Evolutionary conservation across 2,797 vertebrate species (phyloP).

Genomic region (Falco concolor): DNA sequence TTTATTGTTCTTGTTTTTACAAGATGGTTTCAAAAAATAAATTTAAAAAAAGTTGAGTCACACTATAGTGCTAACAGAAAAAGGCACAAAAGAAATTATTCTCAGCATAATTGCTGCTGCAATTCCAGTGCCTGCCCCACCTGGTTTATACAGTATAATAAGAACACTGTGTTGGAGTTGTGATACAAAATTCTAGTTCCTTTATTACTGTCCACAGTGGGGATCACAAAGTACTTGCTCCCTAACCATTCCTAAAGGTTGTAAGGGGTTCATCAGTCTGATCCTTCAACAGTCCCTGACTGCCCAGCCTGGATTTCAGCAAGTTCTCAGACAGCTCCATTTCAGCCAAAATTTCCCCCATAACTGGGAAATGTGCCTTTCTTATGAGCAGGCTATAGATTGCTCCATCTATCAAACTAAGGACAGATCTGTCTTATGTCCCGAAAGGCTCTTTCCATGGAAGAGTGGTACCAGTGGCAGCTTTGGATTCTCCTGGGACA

Average conservation of each 20-base stretch:
- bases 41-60: background rate
- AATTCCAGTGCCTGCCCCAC: background rate
- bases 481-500: background rate
- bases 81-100: background rate
- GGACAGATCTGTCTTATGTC: rapidly evolving
- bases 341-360: background rate
- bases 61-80: background rate
- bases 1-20: background rate
- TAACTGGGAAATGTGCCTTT: background rate
- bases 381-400: background rate
- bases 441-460: background rate
- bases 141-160: rapidly evolving
- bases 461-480: background rate
- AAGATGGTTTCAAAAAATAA: background rate
- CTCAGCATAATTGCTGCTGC: background rate
- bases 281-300: background rate
- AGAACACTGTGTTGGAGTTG: background rate
- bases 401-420: background rate
- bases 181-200: background rate
- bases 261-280: background rate
- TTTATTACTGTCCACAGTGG: background rate
- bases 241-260: background rate
- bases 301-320: background rate
- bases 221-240: background rate
- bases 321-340: background rate